Percentiles rank a stretch among this genome's conserved stretches.
Conservation (phyloP, 2,888 invertebrate species). For the Tineola bisselliella region DNA sequence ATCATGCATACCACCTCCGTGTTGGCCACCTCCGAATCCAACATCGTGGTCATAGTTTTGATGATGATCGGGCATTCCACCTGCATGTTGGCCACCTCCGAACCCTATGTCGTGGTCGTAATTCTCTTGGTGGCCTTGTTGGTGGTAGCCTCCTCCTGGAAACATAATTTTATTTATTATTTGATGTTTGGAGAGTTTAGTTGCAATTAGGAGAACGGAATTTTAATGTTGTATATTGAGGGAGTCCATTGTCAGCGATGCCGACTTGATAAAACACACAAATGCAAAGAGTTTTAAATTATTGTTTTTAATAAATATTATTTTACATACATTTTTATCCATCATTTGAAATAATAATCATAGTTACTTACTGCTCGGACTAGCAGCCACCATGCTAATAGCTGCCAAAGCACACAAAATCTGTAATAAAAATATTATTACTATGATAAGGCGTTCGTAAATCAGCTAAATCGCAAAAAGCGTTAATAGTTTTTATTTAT, state of each 20-base stretch:
- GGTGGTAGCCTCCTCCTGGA: not conserved
- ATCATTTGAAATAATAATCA: not conserved
- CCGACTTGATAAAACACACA: too few relatives aligned
- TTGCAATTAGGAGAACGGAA: too few relatives aligned
- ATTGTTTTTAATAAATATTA: too few relatives aligned
- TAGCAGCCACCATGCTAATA: not conserved
- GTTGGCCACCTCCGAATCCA: slow-evolving; percentile 5
- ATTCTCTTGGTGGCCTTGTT: not conserved
- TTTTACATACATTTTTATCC: too few relatives aligned
- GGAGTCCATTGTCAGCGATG: too few relatives aligned
- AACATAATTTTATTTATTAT: not conserved
- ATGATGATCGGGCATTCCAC: not conserved
- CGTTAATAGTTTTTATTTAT: too few relatives aligned
- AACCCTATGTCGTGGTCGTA: slow-evolving; percentile 1
- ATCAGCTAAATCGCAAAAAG: too few relatives aligned
- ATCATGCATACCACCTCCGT: not conserved
- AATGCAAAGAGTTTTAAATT: too few relatives aligned
- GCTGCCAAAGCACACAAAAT: not conserved
- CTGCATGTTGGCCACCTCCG: not conserved
- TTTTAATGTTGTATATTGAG: too few relatives aligned
- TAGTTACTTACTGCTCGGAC: not conserved
- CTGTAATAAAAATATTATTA: not conserved
- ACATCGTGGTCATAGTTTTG: slow-evolving; percentile 4
- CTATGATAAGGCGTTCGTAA: too few relatives aligned
- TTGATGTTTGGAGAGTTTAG: too few relatives aligned